phyloP scores from a whole-genome alignment of 2,888 invertebrate genomes.

The Phalangium opilio region DNA sequence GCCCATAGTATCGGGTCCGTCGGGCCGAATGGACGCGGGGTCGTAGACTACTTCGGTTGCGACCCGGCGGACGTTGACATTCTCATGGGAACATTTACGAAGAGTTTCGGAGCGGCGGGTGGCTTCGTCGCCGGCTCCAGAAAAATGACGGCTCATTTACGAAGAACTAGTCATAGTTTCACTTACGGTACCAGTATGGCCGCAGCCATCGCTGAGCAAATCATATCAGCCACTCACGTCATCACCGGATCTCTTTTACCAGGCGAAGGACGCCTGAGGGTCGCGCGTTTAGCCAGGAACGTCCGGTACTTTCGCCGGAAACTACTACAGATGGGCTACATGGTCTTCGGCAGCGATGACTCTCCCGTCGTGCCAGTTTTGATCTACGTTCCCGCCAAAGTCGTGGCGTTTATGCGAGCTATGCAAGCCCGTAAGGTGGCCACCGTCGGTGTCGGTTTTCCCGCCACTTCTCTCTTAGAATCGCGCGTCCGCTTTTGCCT shows the following conservation, averaged over 20 bases:
- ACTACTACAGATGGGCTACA: slow-evolving; percentile 37
- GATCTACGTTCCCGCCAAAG: slow-evolving; percentile 35
- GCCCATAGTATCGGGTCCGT: slow-evolving; percentile 39
- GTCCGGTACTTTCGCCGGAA: slow-evolving; percentile 33
- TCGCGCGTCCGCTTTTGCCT: slow-evolving; percentile 85
- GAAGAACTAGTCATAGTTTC: slow-evolving; percentile 64
- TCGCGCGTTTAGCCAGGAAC: slow-evolving; percentile 33
- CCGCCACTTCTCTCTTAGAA: slow-evolving; percentile 85
- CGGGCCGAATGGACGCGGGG: slow-evolving; percentile 36
- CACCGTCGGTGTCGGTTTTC: slow-evolving; percentile 90
- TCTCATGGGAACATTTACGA: slow-evolving; percentile 41
- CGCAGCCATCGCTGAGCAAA: slow-evolving; percentile 77
- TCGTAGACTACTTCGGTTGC: slow-evolving; percentile 37
- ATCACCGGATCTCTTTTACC: slow-evolving; percentile 71
- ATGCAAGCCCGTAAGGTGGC: slow-evolving; percentile 68
- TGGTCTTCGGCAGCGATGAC: slow-evolving; percentile 38
- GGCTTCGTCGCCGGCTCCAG: slow-evolving; percentile 38
- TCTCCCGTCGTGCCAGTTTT: slow-evolving; percentile 40
- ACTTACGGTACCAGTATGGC: slow-evolving; percentile 76
- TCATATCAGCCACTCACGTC: slow-evolving; percentile 68
- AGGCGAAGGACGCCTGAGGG: slow-evolving; percentile 34
- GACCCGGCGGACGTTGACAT: slow-evolving; percentile 37
- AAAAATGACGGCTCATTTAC: slow-evolving; percentile 60
- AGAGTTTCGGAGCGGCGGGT: slow-evolving; percentile 38
- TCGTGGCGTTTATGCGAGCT: slow-evolving; percentile 58